Conservation (phyloP, 2,888 invertebrate genomes). For the Dynastes maya region DNA sequence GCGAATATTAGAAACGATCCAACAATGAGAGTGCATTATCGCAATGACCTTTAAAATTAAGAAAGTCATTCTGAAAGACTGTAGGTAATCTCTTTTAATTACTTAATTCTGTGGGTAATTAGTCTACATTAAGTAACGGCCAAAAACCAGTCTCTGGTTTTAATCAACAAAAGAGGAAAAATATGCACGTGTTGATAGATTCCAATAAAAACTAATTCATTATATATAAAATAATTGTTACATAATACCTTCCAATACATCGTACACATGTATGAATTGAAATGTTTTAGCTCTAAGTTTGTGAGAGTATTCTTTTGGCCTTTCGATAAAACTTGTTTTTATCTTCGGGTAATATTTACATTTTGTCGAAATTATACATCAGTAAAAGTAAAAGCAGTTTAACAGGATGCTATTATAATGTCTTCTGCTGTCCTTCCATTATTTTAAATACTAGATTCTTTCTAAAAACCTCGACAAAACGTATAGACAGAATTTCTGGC, state of each 20-base stretch:
- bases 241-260: neutral
- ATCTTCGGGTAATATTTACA: neutral
- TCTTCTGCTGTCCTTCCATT: neutral
- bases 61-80: conserved; percentile 18
- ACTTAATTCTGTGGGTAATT: neutral
- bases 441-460: neutral
- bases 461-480: too few species aligned
- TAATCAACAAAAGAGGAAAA: too few species aligned
- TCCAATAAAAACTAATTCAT: too few species aligned
- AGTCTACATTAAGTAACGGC: conserved; percentile 2
- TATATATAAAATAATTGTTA: neutral
- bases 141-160: too few species aligned
- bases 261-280: neutral
- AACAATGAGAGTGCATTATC: neutral
- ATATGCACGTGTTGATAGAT: neutral
- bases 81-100: conserved; percentile 14
- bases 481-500: too few species aligned
- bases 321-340: conserved; percentile 7
- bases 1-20: conserved; percentile 1
- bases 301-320: neutral
- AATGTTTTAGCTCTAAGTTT: neutral
- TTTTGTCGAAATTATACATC: conserved; percentile 1
- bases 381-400: conserved; percentile 8
- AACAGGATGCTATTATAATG: neutral
- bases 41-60: conserved; percentile 20